phyloP scores from a whole-genome alignment of 2,888 invertebrate species.

The Drosophila macrospina region DNA sequence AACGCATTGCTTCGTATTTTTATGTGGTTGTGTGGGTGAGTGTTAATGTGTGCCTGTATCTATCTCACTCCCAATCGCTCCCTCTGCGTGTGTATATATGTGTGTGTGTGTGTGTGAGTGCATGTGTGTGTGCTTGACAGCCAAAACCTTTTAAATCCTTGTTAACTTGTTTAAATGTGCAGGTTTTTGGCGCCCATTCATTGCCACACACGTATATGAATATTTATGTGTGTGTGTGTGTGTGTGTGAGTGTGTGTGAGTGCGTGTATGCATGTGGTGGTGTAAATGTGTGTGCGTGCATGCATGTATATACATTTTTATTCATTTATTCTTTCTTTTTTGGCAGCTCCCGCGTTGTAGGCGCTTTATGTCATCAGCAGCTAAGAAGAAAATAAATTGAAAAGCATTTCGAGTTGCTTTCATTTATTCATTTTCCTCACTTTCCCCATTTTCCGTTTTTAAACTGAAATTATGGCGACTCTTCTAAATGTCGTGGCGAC shows the following conservation, averaged over 20 bases:
- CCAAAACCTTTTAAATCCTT: conserved; percentile 83
- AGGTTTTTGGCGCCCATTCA: conserved; percentile 68
- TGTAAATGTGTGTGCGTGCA: conserved; percentile 6
- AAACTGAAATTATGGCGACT: conserved; percentile 77
- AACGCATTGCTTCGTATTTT: conserved; percentile 51
- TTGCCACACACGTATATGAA: conserved; percentile 17
- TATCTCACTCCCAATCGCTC: not conserved
- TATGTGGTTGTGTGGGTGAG: conserved; percentile 33
- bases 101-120: conserved; percentile 21
- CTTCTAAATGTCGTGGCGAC: conserved; percentile 42
- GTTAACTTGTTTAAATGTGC: conserved; percentile 82
- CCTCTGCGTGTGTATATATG: not conserved
- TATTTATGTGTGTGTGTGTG: conserved; percentile 10
- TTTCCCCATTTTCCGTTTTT: conserved; percentile 10
- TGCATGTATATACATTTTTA: conserved; percentile 8
- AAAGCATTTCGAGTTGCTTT: conserved; percentile 58
- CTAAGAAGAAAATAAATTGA: conserved; percentile 70
- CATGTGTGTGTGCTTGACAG: conserved; percentile 71
- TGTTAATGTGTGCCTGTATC: not conserved
- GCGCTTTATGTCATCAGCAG: conserved; percentile 71
- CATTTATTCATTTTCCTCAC: conserved; percentile 20
- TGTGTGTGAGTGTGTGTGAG: conserved; percentile 5
- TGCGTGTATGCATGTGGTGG: not conserved
- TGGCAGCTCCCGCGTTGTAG: conserved; percentile 32
- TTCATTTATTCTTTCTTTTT: not conserved